Evolutionary conservation across 2,797 vertebrate species (phyloP).

Genomic region (Tamandua tetradactyla): DNA sequence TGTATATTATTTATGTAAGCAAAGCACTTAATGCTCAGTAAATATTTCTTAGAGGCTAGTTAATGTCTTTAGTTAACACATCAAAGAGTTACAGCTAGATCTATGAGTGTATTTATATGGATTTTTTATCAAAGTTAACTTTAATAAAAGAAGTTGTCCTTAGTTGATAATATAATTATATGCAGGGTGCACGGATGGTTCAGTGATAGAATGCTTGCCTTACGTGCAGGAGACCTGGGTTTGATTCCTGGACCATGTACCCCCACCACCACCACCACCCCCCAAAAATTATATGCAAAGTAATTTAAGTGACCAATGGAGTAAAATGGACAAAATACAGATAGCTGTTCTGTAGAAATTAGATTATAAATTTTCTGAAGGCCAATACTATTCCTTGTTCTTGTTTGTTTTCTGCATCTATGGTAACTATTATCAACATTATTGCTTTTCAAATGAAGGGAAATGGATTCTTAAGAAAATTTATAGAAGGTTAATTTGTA

Average conservation of each 20-base stretch:
- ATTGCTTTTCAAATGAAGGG: constrained; percentile 43
- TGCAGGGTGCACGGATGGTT: too few relatives aligned
- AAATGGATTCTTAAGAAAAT: constrained; percentile 35
- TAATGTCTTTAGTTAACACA: constrained; percentile 27
- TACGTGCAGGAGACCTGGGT: too few relatives aligned
- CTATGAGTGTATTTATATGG: neutral
- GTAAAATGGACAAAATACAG: neutral
- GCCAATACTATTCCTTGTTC: neutral
- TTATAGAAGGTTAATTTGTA: constrained; percentile 17
- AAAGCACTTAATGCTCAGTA: neutral
- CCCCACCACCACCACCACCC: too few relatives aligned
- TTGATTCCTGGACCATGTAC: too few relatives aligned
- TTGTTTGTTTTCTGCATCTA: neutral
- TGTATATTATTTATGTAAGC: constrained; percentile 3
- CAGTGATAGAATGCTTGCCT: too few relatives aligned
- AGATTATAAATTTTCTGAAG: constrained; percentile 28
- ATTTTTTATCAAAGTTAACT: neutral
- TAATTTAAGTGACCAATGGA: neutral
- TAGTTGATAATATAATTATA: neutral
- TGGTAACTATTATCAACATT: constrained; percentile 31
- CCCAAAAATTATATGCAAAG: constrained; percentile 10
- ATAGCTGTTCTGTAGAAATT: neutral
- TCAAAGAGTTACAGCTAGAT: neutral
- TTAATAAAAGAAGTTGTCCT: constrained; percentile 17
- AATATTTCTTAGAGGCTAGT: neutral